phyloP scores from a whole-genome alignment of 2,888 invertebrate genomes.

The Andricus quercusramuli region DNA sequence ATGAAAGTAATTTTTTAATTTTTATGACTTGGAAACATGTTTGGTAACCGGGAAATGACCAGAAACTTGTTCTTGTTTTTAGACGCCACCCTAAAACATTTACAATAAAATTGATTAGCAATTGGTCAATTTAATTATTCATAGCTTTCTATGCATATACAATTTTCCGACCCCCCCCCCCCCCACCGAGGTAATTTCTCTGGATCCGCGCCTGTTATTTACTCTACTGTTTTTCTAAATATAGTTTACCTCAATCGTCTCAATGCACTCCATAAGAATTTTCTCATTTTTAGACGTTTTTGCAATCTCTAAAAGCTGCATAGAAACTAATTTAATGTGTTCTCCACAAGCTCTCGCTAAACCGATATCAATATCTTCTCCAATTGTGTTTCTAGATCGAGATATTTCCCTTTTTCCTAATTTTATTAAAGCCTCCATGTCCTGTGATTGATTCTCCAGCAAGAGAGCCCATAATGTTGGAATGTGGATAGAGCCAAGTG shows the following conservation, averaged over 20 bases:
- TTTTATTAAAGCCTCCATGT: slow-evolving; percentile 64
- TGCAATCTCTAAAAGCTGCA: slow-evolving; percentile 56
- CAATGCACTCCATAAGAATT: slow-evolving; percentile 64
- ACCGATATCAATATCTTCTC: slow-evolving; percentile 60
- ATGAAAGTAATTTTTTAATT: too few relatives aligned
- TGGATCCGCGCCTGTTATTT: too few relatives aligned
- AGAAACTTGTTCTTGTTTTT: too few relatives aligned
- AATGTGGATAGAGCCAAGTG: slow-evolving; percentile 63
- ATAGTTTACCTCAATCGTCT: slow-evolving; percentile 66
- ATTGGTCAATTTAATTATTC: too few relatives aligned
- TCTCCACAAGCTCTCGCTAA: slow-evolving; percentile 65
- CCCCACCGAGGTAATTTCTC: too few relatives aligned
- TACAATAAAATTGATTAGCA: too few relatives aligned
- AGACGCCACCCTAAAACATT: too few relatives aligned
- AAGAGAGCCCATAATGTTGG: slow-evolving; percentile 68
- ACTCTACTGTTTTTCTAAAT: background rate
- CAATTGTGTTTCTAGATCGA: slow-evolving; percentile 37
- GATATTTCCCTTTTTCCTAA: slow-evolving; percentile 56
- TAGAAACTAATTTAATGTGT: slow-evolving; percentile 63
- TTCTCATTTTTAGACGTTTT: slow-evolving; percentile 58
- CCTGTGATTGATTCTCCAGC: slow-evolving; percentile 61
- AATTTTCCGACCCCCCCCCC: too few relatives aligned
- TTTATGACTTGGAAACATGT: too few relatives aligned
- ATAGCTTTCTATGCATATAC: too few relatives aligned
- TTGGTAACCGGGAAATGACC: too few relatives aligned